Conservation (phyloP, 1,140 invertebrate species). For the Brachionus koreanus region DNA sequence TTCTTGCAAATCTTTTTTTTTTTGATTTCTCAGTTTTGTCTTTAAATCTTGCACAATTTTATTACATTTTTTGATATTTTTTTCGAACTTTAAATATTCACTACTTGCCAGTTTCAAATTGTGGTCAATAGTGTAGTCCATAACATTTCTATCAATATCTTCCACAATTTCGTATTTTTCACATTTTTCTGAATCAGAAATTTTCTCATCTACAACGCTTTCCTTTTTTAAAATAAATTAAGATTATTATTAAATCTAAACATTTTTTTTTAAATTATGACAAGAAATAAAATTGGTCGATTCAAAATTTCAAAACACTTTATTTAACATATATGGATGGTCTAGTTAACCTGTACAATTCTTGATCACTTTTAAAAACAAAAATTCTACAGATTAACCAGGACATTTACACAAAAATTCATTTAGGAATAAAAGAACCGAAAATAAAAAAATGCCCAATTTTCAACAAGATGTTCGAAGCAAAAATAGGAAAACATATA, state of each 20-base stretch:
- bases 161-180: neutral
- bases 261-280: too few relatives aligned
- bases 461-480: too few relatives aligned
- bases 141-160: neutral
- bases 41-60: neutral
- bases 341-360: too few relatives aligned
- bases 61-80: neutral
- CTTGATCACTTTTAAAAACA: too few relatives aligned
- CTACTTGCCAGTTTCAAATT: neutral
- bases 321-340: too few relatives aligned
- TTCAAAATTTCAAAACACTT: too few relatives aligned
- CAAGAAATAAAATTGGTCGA: too few relatives aligned
- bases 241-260: neutral
- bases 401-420: too few relatives aligned
- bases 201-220: slow-evolving; percentile 26
- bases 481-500: too few relatives aligned
- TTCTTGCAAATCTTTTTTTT: neutral
- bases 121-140: neutral
- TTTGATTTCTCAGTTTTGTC: neutral
- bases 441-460: too few relatives aligned
- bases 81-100: neutral
- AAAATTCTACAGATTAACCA: too few relatives aligned
- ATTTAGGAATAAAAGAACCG: too few relatives aligned
- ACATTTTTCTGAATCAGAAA: neutral
- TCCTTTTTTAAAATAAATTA: neutral